A percentile compares a stretch with the other conserved stretches of the same genome.
These are phyloP conservation scores for Phoxinus dragarum DNA, from an alignment of 2,797 vertebrate species.

Conservation along the genomic window DNA sequence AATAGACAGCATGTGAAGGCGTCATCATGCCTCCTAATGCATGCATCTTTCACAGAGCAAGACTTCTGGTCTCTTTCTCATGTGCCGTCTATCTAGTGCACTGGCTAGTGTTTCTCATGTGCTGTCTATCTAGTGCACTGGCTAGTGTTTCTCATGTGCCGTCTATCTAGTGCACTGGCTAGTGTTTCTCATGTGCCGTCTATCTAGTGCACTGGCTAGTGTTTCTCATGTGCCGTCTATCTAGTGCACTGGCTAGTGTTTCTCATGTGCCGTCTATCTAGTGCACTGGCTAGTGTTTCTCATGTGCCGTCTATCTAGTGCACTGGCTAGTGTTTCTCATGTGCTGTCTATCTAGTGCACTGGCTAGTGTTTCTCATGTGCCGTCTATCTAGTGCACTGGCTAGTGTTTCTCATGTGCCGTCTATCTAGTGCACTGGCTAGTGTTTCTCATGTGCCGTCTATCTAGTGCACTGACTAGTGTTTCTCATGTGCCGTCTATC, in stretches of 20 bases:
- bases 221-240: not conserved
- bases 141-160: not conserved
- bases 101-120: not conserved
- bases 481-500: not conserved
- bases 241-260: not conserved
- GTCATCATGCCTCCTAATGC: not conserved
- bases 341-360: conserved; percentile 11
- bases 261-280: not conserved
- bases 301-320: conserved; percentile 6
- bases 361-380: not conserved
- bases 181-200: not conserved
- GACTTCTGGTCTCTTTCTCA: conserved; percentile 1
- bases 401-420: not conserved
- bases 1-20: not conserved
- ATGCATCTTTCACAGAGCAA: not conserved
- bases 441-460: not conserved
- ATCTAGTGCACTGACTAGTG: not conserved
- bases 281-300: not conserved
- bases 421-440: conserved; percentile 4
- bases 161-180: conserved; percentile 3
- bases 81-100: conserved; percentile 31
- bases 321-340: not conserved
- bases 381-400: conserved; percentile 1
- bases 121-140: conserved; percentile 11
- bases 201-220: not conserved